Base-by-base conservation (phyloP, 2,888 invertebrate species). In the Coenonympha arcania region DNA sequence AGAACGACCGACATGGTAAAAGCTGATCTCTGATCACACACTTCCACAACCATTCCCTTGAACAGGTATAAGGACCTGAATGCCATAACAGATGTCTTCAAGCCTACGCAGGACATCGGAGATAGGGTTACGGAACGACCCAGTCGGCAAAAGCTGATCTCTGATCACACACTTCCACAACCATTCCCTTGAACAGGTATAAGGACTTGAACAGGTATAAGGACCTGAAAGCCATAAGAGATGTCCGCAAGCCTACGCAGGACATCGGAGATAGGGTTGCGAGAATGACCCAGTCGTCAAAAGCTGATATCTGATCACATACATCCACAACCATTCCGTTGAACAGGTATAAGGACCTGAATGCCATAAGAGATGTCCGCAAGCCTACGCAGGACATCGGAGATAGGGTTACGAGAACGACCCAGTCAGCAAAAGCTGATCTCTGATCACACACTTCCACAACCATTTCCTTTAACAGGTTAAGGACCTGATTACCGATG, bases 261-360 rank as follows among this genome's bases (percentile, higher is more conserved):
- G 52, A 50, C 48, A 47, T 30, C 45, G 34, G 34, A 45, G 46
- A 52, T 50, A 52, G 52, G 37, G 47, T 52, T 55, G 37, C 55
- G 50, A 44, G 11, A 19, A 16, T 19, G n/a, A 13, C 37, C 30
- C 34, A 26, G 50, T 36, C 31, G 31, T 18, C 37, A 39, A 15
- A 15, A 11, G 20, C 11, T 39, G 39, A 24, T 39, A 13, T 24
- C 15, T 24, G 4, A 8, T 15, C 15, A 24, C 15, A 13, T 13
- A n/a, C n/a, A n/a, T n/a, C n/a, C n/a, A n/a, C n/a, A n/a, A n/a
- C n/a, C n/a, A n/a, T n/a, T n/a, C 37, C 50, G 49, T 52, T 52
- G 47, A 49, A 55, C 52, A 50, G 47, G 52, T 50, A 50, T n/a
- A n/a, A n/a, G n/a, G n/a, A n/a, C n/a, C n/a, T n/a, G n/a, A 50